Evolutionary conservation across 2,888 invertebrate genomes (phyloP).

Genomic region (Melinopterus prodromus): DNA sequence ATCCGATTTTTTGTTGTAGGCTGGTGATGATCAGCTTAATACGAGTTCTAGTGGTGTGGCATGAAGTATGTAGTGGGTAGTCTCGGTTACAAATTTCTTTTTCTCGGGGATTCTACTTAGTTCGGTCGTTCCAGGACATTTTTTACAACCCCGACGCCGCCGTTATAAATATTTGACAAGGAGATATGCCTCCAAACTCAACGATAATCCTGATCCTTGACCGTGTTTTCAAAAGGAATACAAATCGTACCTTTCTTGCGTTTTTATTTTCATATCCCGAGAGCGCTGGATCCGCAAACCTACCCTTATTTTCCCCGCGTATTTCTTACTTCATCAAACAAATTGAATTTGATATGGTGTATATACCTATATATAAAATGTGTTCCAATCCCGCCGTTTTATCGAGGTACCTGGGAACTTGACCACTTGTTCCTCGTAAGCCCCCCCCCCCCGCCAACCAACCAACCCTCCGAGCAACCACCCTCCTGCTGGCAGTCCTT

Average conservation of each 20-base stretch:
- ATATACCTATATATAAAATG: conserved; percentile 4
- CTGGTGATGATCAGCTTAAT: neutral
- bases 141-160: neutral
- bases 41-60: neutral
- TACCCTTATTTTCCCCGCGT: neutral
- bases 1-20: neutral
- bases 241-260: neutral
- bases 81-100: neutral
- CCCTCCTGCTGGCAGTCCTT: neutral
- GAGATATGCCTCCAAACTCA: neutral
- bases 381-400: neutral
- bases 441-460: neutral
- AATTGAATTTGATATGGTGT: neutral
- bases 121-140: neutral
- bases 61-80: neutral
- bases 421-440: neutral
- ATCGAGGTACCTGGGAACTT: neutral
- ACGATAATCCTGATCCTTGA: neutral
- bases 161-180: conserved; percentile 4
- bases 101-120: neutral
- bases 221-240: conserved; percentile 4
- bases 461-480: neutral
- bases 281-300: neutral
- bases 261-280: neutral
- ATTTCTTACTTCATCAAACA: conserved; percentile 4